Conservation (phyloP, 2,797 vertebrate species). For the Nyctalus aviator region DNA sequence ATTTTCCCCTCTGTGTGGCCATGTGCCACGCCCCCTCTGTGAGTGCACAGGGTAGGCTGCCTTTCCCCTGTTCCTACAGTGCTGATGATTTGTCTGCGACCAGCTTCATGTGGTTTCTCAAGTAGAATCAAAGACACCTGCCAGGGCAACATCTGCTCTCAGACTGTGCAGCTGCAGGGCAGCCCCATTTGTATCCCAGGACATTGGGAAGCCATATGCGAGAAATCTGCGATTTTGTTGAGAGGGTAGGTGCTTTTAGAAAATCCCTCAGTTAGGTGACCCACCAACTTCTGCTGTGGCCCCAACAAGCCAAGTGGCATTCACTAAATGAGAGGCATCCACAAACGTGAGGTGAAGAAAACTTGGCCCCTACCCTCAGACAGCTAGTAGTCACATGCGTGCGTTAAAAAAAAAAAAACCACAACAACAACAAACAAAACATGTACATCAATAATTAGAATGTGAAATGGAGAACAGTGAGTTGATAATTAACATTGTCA, state of each 20-base stretch:
- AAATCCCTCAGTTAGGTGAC: not conserved
- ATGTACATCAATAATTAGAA: not conserved
- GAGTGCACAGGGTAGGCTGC: not conserved
- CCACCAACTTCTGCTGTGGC: not conserved
- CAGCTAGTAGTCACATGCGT: not conserved
- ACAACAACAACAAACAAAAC: no score
- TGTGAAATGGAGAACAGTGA: not conserved
- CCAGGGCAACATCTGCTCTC: constrained; percentile 86
- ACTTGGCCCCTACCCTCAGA: not conserved
- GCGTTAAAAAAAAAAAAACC: not conserved
- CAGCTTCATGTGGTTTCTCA: constrained; percentile 83
- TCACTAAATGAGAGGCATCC: not conserved
- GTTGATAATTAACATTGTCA: constrained; percentile 13
- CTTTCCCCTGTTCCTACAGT: constrained; percentile 76
- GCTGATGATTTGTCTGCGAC: constrained; percentile 84
- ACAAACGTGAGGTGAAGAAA: not conserved
- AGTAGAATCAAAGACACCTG: constrained; percentile 87
- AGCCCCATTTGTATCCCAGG: constrained; percentile 82
- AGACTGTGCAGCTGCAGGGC: constrained; percentile 84
- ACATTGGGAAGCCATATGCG: not conserved
- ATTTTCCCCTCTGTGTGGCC: not conserved
- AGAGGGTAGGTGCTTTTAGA: not conserved
- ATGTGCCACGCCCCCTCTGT: constrained; percentile 45
- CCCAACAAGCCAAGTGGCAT: not conserved
- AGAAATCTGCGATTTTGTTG: constrained; percentile 23